Base-by-base conservation (phyloP, 2,797 vertebrate genomes). In the Alauda arvensis region DNA sequence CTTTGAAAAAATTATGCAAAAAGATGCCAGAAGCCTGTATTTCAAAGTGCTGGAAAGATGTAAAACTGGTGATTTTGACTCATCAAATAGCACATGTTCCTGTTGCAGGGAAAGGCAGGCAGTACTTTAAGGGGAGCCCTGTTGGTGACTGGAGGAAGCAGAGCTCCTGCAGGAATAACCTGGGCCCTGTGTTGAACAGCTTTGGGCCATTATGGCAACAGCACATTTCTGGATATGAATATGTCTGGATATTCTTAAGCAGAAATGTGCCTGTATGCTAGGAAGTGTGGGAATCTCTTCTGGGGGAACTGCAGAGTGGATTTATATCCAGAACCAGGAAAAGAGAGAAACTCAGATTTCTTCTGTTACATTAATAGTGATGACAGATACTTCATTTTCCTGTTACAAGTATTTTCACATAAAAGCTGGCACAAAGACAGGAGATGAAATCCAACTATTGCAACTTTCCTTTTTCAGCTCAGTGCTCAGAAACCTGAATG, bases 131-230 rank as follows among this genome's bases (percentile, higher is more conserved):
- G 26, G 51, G 57, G 43, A 40, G 16, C 18, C 26, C 56, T n/a
- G 17, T 0, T 33, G 66, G 25, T 46, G 61, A 39, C 10, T 10
- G 19, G 19, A 31, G 46, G 29, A 85, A 81, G 71, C 43, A 83
- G 42, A 80, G 48, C 42, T 85, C 29, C 62, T 28, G 25, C 55
- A 65, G 51, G 34, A 85, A 70, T 19, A 45, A 4, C 10, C 11
- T 14, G 28, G 40, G 37, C 33, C 24, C n/a, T 26, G 9, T 0
- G 1, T 28, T 59, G 29, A 51, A 39, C 0, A 79, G 37, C 53
- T 23, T 4, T 0, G 0, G 31, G 43, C 15, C 56, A 20, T 10
- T 43, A 42, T 1, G 15, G 39, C 48, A 71, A 51, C 4, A 56
- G 37, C 43, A 37, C 37, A 48, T 43, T 26, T 51, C 23, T n/a